Percentiles rank a stretch among this genome's conserved stretches.
Evolutionary conservation across 2,888 invertebrate genomes (phyloP).

Genomic region (Drosophila pseudotakahashii): DNA sequence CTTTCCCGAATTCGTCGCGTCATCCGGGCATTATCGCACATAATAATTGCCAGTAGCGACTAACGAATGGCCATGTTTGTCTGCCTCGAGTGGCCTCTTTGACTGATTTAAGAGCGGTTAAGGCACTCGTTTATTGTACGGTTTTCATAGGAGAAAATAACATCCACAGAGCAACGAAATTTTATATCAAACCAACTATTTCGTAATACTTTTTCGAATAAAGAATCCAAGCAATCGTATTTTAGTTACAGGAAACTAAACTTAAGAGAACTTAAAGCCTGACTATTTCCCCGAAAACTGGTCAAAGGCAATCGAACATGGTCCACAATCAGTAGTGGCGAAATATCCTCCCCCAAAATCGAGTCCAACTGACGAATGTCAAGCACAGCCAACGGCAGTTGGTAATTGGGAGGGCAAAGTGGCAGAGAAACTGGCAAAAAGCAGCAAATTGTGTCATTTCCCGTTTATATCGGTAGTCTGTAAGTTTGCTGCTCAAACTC

Average conservation of each 20-base stretch:
- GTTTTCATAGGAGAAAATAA: background rate
- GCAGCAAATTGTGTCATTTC: conserved; percentile 70
- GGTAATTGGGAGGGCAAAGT: conserved; percentile 46
- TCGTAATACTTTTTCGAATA: too few relatives aligned
- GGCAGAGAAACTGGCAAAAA: conserved; percentile 38
- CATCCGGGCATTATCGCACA: conserved; percentile 64
- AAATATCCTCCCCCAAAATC: conserved; percentile 8
- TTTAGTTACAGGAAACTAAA: background rate
- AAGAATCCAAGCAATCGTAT: too few relatives aligned
- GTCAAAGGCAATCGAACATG: conserved; percentile 31
- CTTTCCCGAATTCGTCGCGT: conserved; percentile 30
- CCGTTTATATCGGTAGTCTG: conserved; percentile 49
- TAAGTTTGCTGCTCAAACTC: conserved; percentile 59
- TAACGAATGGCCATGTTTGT: conserved; percentile 20
- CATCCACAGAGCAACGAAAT: background rate
- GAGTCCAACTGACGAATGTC: conserved; percentile 44
- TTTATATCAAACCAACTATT: too few relatives aligned
- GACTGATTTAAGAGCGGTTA: conserved; percentile 4
- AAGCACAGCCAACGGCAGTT: conserved; percentile 34
- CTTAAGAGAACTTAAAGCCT: conserved; percentile 7
- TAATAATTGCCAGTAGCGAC: conserved; percentile 62
- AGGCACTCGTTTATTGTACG: background rate
- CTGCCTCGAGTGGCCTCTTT: conserved; percentile 4
- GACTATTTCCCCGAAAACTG: conserved; percentile 10
- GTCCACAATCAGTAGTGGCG: conserved; percentile 6